Conservation (phyloP, 2,797 vertebrate genomes). For the Petrocephalus schoutedeni region DNA sequence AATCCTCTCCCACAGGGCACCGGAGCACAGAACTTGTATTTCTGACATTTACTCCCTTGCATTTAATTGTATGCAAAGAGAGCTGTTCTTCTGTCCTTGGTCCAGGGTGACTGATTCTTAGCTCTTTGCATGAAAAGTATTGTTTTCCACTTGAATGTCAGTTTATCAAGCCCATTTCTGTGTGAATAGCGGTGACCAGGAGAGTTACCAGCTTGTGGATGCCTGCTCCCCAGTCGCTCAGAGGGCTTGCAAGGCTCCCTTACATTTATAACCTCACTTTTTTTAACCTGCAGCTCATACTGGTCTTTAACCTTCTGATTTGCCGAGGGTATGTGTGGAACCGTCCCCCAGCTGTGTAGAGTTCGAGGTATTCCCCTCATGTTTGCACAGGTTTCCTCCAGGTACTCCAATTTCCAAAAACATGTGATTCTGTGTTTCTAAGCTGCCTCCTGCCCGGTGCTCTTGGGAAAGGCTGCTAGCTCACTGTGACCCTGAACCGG, state of each 20-base stretch:
- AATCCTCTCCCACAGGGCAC: slow-evolving; percentile 1
- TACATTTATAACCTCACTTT: not conserved
- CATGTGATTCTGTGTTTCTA: not conserved
- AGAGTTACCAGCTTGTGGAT: not conserved
- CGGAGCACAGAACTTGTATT: not conserved
- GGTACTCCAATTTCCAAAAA: not conserved
- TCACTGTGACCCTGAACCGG: not conserved
- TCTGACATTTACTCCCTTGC: not conserved
- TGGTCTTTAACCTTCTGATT: not conserved
- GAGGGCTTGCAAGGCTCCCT: not conserved
- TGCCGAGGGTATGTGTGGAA: not conserved
- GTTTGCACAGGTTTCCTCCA: not conserved
- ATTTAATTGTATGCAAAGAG: not conserved
- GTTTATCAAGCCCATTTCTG: not conserved
- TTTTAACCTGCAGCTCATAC: not conserved
- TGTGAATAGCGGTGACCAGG: not conserved
- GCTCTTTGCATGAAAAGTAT: not conserved
- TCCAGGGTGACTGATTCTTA: not conserved
- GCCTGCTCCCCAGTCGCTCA: not conserved
- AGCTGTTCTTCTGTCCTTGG: not conserved
- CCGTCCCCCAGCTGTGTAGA: not conserved
- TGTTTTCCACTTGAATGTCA: not conserved
- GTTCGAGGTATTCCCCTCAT: not conserved
- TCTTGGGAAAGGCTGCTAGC: not conserved
- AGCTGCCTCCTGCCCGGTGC: not conserved